Percentiles rank a stretch among this genome's conserved stretches.
phyloP scores from a whole-genome alignment of 2,888 invertebrate species.

The Cybosia mesomella region DNA sequence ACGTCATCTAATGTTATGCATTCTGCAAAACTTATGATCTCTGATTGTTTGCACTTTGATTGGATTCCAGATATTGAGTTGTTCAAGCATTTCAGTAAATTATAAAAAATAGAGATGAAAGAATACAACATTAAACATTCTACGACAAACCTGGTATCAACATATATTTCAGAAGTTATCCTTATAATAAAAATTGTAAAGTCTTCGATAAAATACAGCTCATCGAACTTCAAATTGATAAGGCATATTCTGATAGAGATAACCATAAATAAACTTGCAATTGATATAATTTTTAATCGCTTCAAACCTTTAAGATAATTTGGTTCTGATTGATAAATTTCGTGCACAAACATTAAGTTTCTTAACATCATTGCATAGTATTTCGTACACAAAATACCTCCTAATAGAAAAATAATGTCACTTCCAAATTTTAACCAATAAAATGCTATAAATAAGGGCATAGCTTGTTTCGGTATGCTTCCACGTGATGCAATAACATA shows the following conservation, averaged over 20 bases:
- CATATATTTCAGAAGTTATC: conserved; percentile 2
- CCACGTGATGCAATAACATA: not conserved
- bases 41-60: not conserved
- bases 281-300: not conserved
- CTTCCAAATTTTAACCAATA: conserved; percentile 10
- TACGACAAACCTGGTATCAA: conserved; percentile 1
- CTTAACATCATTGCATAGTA: not conserved
- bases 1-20: not conserved
- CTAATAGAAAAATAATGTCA: conserved; percentile 1
- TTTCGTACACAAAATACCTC: conserved; percentile 6
- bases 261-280: not conserved
- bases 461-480: not conserved
- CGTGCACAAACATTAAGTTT: conserved; percentile 5
- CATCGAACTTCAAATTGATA: not conserved
- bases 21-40: not conserved
- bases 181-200: not conserved
- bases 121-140: conserved; percentile 3
- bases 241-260: not conserved
- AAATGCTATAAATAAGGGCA: not conserved
- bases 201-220: not conserved
- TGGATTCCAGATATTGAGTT: not conserved
- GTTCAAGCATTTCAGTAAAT: conserved; percentile 13
- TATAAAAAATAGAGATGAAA: conserved; percentile 1
- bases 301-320: not conserved
- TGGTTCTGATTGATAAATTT: not conserved